Conservation (phyloP, 64 coral and sea anemone genomes). For the Stichodactyla helianthus region DNA sequence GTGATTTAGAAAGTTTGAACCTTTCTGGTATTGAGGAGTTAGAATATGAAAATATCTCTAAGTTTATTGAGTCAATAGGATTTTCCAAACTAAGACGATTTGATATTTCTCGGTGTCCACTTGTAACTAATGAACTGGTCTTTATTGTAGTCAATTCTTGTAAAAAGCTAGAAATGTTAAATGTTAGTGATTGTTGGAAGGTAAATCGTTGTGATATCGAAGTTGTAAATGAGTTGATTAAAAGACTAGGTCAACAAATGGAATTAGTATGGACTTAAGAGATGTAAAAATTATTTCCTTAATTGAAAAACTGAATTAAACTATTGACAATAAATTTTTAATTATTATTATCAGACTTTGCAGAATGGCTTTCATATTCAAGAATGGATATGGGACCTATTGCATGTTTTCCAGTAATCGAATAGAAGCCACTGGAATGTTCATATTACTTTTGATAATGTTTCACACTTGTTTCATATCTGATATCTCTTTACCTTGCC, state of each 20-base stretch:
- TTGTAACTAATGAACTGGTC: slow-evolving; percentile 2
- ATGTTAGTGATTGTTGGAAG: slow-evolving; percentile 14
- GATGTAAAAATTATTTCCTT: too few relatives aligned
- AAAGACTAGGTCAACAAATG: background rate
- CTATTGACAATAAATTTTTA: too few relatives aligned
- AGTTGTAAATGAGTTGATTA: background rate
- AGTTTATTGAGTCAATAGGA: background rate
- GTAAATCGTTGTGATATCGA: slow-evolving; percentile 12
- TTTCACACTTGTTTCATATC: too few relatives aligned
- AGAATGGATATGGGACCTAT: too few relatives aligned
- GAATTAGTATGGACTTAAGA: slow-evolving; percentile 3
- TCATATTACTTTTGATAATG: too few relatives aligned
- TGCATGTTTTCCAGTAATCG: too few relatives aligned
- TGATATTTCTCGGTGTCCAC: slow-evolving; percentile 5
- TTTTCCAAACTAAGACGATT: background rate
- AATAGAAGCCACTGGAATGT: too few relatives aligned
- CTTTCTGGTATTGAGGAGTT: slow-evolving; percentile 11
- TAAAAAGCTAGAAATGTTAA: background rate
- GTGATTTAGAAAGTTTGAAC: slow-evolving; percentile 4
- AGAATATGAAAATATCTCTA: background rate
- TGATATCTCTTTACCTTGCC: too few relatives aligned
- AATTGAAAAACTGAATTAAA: too few relatives aligned
- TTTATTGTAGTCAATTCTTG: background rate
- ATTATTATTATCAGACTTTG: too few relatives aligned
- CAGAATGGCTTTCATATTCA: too few relatives aligned